phyloP scores from a whole-genome alignment of 1,140 invertebrate genomes.

The Sycophaga agraensis region DNA sequence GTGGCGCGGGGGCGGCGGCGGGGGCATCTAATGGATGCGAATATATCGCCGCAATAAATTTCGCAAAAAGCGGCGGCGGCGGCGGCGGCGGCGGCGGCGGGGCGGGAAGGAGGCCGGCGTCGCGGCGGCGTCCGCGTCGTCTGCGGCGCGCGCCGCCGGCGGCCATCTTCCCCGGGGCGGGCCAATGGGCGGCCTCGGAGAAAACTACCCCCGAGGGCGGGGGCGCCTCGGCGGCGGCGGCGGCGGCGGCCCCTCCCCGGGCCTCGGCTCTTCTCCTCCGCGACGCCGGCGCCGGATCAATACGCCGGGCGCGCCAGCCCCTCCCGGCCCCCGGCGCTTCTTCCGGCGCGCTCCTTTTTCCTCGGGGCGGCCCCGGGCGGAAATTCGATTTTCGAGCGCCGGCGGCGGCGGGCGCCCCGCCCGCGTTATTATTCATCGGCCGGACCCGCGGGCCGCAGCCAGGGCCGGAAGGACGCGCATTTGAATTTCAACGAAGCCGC shows the following conservation, averaged over 20 bases:
- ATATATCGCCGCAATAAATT: slow-evolving; percentile 61
- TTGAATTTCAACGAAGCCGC: slow-evolving; percentile 19
- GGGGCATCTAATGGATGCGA: slow-evolving; percentile 57
- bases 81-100: neutral
- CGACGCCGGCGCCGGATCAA: neutral
- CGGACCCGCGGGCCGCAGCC: neutral
- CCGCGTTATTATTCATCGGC: slow-evolving; percentile 25
- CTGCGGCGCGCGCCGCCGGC: neutral
- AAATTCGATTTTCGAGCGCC: slow-evolving; percentile 31
- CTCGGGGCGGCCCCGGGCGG: neutral
- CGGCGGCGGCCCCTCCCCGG: no score
- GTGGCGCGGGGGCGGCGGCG: neutral
- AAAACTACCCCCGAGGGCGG: slow-evolving; percentile 44
- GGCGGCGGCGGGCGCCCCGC: no score
- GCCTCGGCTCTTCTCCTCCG: slow-evolving; percentile 17
- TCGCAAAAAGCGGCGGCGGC: slow-evolving; percentile 48
- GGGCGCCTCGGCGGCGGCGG: slow-evolving; percentile 15
- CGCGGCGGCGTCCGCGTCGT: neutral
- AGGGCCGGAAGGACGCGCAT: neutral
- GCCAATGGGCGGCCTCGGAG: slow-evolving; percentile 45
- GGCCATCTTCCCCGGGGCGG: slow-evolving; percentile 25
- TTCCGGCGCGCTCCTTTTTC: neutral
- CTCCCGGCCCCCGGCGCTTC: neutral
- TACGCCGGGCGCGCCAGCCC: neutral
- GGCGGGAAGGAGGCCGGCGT: neutral